phyloP scores from a whole-genome alignment of 92 coral and sea anemone genomes.

The Paragorgia papillata region DNA sequence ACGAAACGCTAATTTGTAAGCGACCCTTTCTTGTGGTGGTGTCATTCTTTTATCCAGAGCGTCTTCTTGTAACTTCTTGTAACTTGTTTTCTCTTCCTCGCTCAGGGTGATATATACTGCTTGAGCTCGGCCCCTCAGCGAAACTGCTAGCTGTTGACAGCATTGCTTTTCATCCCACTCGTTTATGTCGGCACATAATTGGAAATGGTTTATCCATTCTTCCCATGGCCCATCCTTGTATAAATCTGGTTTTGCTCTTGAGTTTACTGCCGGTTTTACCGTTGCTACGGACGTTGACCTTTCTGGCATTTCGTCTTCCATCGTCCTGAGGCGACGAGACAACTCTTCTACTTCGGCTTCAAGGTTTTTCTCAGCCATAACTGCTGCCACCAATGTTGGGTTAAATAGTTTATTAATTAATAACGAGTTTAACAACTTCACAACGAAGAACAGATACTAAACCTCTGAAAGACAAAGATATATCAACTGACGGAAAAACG shows the following conservation, averaged over 20 bases:
- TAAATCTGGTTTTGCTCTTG: conserved; percentile 21
- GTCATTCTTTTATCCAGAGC: conserved; percentile 7
- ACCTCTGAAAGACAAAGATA: too few species aligned
- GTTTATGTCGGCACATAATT: conserved; percentile 41
- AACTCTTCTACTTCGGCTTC: neutral
- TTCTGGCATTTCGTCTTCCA: neutral
- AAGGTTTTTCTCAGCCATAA: neutral
- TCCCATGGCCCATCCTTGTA: conserved; percentile 28
- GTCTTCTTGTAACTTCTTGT: neutral
- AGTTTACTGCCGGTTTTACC: neutral
- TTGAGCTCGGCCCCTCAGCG: conserved; percentile 35
- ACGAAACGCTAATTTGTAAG: conserved; percentile 38
- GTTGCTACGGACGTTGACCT: neutral
- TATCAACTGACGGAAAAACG: neutral
- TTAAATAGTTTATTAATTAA: neutral
- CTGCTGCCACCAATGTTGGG: neutral
- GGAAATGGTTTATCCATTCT: conserved; percentile 33
- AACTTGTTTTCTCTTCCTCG: conserved; percentile 7
- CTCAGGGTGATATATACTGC: conserved; percentile 1
- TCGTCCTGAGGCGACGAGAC: neutral
- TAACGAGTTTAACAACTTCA: neutral
- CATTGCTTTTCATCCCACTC: conserved; percentile 30
- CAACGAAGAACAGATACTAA: too few species aligned
- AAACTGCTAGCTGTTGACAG: conserved; percentile 37
- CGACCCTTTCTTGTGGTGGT: conserved; percentile 26